Percentiles rank a stretch among this genome's conserved stretches.
phyloP scores from a whole-genome alignment of 37 sponge, comb jelly and placozoan genomes.

The Lycopodina hypogea region DNA sequence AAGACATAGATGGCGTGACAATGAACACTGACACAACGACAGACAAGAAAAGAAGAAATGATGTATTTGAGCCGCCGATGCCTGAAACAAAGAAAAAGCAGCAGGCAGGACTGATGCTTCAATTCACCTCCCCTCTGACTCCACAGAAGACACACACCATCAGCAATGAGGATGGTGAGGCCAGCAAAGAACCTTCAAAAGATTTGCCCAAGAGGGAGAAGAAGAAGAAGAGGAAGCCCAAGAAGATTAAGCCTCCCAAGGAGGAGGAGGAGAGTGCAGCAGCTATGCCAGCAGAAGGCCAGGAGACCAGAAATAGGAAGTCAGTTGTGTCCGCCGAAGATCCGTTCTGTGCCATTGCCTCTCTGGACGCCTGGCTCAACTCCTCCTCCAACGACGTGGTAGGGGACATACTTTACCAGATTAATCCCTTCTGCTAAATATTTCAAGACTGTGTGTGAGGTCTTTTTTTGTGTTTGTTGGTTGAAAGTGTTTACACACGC shows the following conservation, averaged over 20 bases:
- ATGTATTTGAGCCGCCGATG: neutral
- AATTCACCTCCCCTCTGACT: neutral
- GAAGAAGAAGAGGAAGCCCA: constrained; percentile 36
- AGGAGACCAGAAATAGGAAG: neutral
- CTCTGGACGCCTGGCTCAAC: constrained; percentile 62
- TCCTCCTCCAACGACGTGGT: constrained; percentile 10
- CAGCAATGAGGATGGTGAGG: neutral
- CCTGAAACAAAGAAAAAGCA: constrained; percentile 5
- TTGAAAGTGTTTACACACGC: too few species aligned
- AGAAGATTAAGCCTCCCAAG: constrained; percentile 11
- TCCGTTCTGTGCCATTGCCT: constrained; percentile 34
- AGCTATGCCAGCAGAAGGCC: neutral
- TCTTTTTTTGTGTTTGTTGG: too few species aligned
- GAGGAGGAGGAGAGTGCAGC: neutral
- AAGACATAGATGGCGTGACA: neutral
- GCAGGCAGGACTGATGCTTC: constrained; percentile 25
- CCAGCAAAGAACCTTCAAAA: constrained; percentile 2
- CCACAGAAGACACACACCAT: neutral
- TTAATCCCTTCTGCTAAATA: neutral
- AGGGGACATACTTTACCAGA: neutral
- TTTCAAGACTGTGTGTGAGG: too few species aligned
- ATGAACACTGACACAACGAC: neutral
- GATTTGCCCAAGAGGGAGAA: constrained; percentile 19
- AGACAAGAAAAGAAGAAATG: neutral
- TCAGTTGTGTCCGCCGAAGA: constrained; percentile 10